A percentile compares a stretch with the other conserved stretches of the same genome.
Conservation (phyloP, 2,797 vertebrate genomes). For the Clarias pachynema region DNA sequence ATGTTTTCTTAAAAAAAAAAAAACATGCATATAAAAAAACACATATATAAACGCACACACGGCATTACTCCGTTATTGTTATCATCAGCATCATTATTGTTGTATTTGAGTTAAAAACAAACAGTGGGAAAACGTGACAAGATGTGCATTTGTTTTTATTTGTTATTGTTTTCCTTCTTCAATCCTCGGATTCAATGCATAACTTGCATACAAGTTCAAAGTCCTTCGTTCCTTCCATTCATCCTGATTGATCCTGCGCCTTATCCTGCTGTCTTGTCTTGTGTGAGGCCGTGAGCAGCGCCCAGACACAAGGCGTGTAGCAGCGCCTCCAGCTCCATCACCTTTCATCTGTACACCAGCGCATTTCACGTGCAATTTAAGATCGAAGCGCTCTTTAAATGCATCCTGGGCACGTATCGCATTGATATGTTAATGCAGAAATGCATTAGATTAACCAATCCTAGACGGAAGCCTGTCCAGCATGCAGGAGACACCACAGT, state of each 20-base stretch:
- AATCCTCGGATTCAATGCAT: neutral
- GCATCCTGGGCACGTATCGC: neutral
- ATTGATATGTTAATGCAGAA: neutral
- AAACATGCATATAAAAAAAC: too few relatives aligned
- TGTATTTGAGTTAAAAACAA: neutral
- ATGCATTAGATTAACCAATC: neutral
- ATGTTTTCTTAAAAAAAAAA: constrained; percentile 24
- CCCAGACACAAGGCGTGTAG: constrained; percentile 56
- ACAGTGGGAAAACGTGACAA: neutral
- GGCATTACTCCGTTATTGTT: neutral
- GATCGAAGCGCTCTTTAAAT: neutral
- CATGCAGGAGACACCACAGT: neutral
- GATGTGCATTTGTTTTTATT: neutral
- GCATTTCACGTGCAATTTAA: neutral
- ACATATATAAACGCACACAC: too few relatives aligned
- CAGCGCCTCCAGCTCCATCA: constrained; percentile 34
- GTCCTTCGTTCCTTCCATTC: neutral
- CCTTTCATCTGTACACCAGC: constrained; percentile 31
- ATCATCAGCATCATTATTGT: neutral
- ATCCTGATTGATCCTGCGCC: neutral
- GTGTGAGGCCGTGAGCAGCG: constrained; percentile 34
- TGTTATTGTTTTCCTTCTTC: neutral
- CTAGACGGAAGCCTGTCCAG: constrained; percentile 17
- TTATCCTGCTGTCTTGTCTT: neutral
- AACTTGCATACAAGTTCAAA: constrained; percentile 23